Percentiles rank a stretch among this genome's conserved stretches.
These are phyloP conservation scores for Drosophila acutilabella DNA, from an alignment of 2,888 invertebrate species.

Conservation along the genomic window DNA sequence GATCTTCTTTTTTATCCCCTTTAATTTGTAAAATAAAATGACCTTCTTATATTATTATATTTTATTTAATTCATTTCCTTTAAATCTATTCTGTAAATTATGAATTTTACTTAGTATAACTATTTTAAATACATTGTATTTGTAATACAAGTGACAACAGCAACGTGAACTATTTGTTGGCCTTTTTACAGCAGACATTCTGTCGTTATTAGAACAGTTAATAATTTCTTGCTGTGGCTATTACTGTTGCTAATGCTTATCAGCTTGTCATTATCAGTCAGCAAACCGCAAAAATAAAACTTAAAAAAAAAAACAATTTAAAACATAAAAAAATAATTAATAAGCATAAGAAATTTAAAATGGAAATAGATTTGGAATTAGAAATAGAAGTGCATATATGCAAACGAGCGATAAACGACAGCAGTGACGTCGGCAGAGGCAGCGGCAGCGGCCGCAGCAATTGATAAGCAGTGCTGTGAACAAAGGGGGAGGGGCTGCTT, in stretches of 20 bases:
- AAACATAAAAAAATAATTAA: slow-evolving; percentile 24
- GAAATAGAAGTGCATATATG: slow-evolving; percentile 52
- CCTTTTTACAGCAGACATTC: slow-evolving; percentile 36
- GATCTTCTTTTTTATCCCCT: no score
- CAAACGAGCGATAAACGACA: slow-evolving; percentile 37
- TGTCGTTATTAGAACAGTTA: slow-evolving; percentile 39
- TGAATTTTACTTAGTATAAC: no score
- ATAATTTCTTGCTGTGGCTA: not conserved
- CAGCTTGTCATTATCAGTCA: slow-evolving; percentile 58
- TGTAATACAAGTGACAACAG: not conserved
- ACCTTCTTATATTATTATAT: no score
- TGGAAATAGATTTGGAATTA: slow-evolving; percentile 30
- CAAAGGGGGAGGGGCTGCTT: not conserved
- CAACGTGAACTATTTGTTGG: not conserved
- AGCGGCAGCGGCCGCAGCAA: not conserved
- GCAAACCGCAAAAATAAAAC: slow-evolving; percentile 8
- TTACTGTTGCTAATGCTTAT: slow-evolving; percentile 43
- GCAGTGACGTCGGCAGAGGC: slow-evolving; percentile 25
- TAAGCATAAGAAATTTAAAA: slow-evolving; percentile 18
- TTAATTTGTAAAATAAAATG: no score
- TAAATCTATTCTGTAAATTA: no score
- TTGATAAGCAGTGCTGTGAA: slow-evolving; percentile 49
- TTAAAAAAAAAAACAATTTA: slow-evolving; percentile 48
- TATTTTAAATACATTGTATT: not conserved
- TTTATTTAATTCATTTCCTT: no score